Evolutionary conservation across 2,888 invertebrate species (phyloP).

Genomic region (Nomada hirtipes): DNA sequence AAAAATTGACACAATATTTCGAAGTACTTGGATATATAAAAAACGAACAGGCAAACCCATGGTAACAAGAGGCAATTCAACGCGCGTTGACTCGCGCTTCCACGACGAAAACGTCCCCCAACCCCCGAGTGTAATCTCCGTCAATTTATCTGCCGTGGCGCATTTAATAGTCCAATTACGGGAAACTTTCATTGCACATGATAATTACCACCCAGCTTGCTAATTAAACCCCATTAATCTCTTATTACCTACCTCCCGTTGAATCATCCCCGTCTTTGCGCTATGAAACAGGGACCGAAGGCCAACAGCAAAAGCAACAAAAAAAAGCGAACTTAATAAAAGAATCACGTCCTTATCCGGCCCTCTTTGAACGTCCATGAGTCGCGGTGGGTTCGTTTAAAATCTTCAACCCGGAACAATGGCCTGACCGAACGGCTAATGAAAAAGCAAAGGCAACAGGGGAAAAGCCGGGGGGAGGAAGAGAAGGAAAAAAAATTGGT

Average conservation of each 20-base stretch:
- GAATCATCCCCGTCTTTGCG: constrained; percentile 45
- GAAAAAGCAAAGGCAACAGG: constrained; percentile 15
- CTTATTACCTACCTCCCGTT: constrained; percentile 46
- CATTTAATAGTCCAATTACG: constrained; percentile 55
- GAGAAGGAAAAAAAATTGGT: neutral
- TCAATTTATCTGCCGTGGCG: constrained; percentile 48
- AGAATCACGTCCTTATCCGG: constrained; percentile 43
- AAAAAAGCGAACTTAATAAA: constrained; percentile 36
- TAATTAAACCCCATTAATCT: constrained; percentile 56
- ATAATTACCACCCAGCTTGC: constrained; percentile 43
- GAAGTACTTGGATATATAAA: neutral
- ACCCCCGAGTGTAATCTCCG: constrained; percentile 36
- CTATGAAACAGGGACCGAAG: neutral
- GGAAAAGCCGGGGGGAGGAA: neutral
- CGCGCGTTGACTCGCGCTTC: constrained; percentile 7
- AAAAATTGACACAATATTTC: no score
- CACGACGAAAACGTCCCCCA: constrained; percentile 8
- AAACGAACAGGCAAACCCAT: neutral
- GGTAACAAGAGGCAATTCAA: constrained; percentile 8
- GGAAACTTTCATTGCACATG: constrained; percentile 52
- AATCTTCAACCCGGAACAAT: constrained; percentile 58
- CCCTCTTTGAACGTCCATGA: constrained; percentile 1
- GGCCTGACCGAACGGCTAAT: constrained; percentile 43
- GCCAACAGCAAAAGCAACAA: no score
- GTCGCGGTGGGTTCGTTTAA: constrained; percentile 41